Conservation (phyloP, 2,113 vertebrate species). For the Sinosuthora webbiana region DNA sequence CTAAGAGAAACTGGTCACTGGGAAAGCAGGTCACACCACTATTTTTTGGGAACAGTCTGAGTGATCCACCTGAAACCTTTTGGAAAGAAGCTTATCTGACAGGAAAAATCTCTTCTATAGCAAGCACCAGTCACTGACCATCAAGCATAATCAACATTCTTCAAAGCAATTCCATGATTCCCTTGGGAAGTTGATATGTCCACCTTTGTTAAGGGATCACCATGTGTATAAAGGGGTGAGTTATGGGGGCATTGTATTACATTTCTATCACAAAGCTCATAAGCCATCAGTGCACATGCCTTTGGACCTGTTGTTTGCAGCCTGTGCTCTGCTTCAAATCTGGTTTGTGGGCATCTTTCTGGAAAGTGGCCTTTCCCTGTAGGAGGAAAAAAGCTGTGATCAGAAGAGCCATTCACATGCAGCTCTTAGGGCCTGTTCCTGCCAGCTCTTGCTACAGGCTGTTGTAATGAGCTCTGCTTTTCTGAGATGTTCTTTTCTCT, state of each 20-base stretch:
- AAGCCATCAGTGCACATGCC: not conserved
- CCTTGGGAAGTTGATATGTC: rapidly evolving
- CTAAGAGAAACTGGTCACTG: not conserved
- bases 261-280: not conserved
- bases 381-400: not conserved
- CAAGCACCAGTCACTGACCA: not conserved
- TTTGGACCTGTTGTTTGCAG: not conserved
- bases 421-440: not conserved
- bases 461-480: not conserved
- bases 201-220: not conserved
- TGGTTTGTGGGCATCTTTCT: not conserved
- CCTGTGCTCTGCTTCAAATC: not conserved
- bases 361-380: not conserved
- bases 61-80: not conserved
- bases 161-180: not conserved
- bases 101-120: not conserved
- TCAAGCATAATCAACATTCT: not conserved
- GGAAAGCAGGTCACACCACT: not conserved
- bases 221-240: not conserved
- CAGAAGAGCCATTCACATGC: not conserved
- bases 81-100: not conserved
- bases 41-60: not conserved
- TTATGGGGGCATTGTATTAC: not conserved
- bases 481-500: not conserved
- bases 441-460: not conserved